Evolutionary conservation across 2,888 invertebrate species (phyloP).

Genomic region (Scrobipalpa costella): DNA sequence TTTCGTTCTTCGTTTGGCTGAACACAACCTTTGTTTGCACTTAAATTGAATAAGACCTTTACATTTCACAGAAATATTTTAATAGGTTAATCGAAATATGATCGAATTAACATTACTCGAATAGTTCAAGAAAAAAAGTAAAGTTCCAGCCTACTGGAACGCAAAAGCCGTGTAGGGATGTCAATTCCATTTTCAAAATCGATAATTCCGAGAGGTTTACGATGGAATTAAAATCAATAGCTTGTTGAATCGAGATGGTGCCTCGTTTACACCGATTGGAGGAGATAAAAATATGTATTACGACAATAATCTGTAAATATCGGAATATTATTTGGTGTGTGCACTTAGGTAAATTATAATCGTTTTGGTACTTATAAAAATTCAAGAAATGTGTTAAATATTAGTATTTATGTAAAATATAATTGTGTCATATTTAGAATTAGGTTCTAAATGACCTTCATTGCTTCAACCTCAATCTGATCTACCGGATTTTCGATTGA

Average conservation of each 20-base stretch:
- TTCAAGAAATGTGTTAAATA: too few relatives aligned
- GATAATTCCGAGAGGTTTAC: conserved; percentile 69
- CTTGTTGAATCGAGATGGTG: conserved; percentile 50
- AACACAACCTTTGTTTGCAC: too few relatives aligned
- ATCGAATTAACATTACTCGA: background rate
- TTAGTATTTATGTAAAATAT: too few relatives aligned
- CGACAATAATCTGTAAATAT: background rate
- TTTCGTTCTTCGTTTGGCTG: too few relatives aligned
- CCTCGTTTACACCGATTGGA: conserved; percentile 38
- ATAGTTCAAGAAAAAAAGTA: conserved; percentile 15
- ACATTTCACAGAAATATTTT: background rate
- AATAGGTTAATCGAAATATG: background rate
- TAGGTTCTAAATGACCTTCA: too few relatives aligned
- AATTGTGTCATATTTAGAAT: background rate
- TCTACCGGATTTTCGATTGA: too few relatives aligned
- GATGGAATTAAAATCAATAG: conserved; percentile 73
- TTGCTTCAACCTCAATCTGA: too few relatives aligned
- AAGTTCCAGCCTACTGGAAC: conserved; percentile 29
- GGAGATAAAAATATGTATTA: conserved; percentile 37
- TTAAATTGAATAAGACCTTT: too few relatives aligned
- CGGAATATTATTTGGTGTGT: background rate
- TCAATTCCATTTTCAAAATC: conserved; percentile 54
- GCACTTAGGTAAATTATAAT: too few relatives aligned
- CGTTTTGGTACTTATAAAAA: too few relatives aligned
- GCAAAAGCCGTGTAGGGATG: conserved; percentile 42